Evolutionary conservation across 1,140 invertebrate genomes (phyloP).

Genomic region (Archivesica marissinica): DNA sequence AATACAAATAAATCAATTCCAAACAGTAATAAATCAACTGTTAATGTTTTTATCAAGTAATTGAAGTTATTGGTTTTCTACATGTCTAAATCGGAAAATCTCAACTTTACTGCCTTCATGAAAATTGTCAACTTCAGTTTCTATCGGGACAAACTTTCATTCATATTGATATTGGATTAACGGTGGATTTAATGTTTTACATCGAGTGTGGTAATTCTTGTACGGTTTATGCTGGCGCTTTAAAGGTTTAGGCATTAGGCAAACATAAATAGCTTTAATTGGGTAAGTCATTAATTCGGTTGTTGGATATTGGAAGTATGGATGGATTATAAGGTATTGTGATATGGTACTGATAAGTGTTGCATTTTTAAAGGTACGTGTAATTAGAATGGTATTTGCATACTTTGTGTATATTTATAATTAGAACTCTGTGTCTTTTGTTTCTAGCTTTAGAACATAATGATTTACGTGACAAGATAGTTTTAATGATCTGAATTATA

Average conservation of each 20-base stretch:
- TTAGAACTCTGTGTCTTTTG: too few relatives aligned
- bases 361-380: too few relatives aligned
- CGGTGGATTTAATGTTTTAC: not conserved
- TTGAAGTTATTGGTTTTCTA: not conserved
- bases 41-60: not conserved
- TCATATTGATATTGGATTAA: not conserved
- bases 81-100: not conserved
- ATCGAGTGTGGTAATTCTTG: not conserved
- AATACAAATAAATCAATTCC: not conserved
- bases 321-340: not conserved
- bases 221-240: not conserved
- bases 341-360: too few relatives aligned
- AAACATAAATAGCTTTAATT: not conserved
- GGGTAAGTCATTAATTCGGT: not conserved
- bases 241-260: not conserved
- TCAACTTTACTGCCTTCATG: not conserved
- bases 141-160: not conserved
- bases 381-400: too few relatives aligned
- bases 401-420: too few relatives aligned
- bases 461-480: too few relatives aligned
- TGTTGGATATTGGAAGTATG: constrained; percentile 10
- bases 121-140: not conserved
- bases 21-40: not conserved
- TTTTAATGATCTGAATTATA: too few relatives aligned
- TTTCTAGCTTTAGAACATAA: too few relatives aligned